Percentiles rank a stretch among this genome's conserved stretches.
Evolutionary conservation across 2,888 invertebrate genomes (phyloP).

Genomic region (Drosophila pseudotakahashii): DNA sequence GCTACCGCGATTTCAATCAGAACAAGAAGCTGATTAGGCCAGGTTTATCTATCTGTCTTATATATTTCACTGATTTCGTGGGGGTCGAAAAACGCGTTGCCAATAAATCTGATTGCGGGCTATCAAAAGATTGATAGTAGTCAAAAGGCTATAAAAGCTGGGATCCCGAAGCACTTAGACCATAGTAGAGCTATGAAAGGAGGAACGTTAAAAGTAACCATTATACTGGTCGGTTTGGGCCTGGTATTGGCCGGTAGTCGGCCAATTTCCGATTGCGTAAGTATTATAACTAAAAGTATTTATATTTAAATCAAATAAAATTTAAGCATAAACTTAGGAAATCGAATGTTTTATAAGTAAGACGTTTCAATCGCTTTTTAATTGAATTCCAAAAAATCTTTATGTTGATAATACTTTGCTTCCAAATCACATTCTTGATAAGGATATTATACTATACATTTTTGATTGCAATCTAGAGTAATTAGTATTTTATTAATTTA

Average conservation of each 20-base stretch:
- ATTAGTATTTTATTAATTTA: no score
- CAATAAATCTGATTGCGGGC: constrained; percentile 46
- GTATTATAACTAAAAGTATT: constrained; percentile 22
- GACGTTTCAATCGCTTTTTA: no score
- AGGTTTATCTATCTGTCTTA: constrained; percentile 24
- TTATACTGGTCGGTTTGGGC: constrained; percentile 49
- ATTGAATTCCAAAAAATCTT: no score
- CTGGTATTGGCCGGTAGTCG: constrained; percentile 44
- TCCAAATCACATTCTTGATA: no score
- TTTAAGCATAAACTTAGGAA: no score
- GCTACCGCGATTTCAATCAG: constrained; percentile 40
- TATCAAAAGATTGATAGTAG: constrained; percentile 53
- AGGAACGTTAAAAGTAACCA: constrained; percentile 34
- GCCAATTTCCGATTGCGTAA: constrained; percentile 79
- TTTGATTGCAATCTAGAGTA: no score
- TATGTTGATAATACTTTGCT: no score
- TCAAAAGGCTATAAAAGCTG: constrained; percentile 53
- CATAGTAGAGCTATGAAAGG: constrained; percentile 45
- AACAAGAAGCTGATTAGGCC: constrained; percentile 54
- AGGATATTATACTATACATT: no score
- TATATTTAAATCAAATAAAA: no score
- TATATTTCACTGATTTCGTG: constrained; percentile 30
- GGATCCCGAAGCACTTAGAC: not conserved
- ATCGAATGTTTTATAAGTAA: no score
- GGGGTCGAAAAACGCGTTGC: constrained; percentile 22